phyloP scores from a whole-genome alignment of 2,888 invertebrate genomes.

The Apomyelois bistriatella region DNA sequence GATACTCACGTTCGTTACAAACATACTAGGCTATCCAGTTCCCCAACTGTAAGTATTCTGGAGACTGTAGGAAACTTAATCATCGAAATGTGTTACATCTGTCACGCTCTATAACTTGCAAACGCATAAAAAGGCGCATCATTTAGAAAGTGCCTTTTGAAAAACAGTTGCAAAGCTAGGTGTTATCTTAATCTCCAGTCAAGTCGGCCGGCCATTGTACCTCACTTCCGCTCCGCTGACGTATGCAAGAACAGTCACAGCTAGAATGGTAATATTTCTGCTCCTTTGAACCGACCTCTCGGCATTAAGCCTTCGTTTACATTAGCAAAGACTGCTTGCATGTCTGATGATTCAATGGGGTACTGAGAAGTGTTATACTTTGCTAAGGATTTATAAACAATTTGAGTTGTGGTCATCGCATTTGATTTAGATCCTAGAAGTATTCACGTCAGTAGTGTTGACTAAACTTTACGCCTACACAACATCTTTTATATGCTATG shows the following conservation, averaged over 20 bases:
- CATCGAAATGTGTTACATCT: background rate
- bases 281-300: constrained; percentile 49
- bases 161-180: constrained; percentile 8
- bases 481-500: no score
- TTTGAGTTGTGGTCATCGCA: background rate
- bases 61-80: no score
- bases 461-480: no score
- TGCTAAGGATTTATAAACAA: background rate
- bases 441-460: no score
- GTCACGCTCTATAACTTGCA: background rate
- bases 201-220: constrained; percentile 7
- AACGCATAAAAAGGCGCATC: constrained; percentile 3
- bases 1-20: no score
- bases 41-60: no score
- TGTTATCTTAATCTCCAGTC: constrained; percentile 14
- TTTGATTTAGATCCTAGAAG: background rate
- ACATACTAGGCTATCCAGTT: no score
- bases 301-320: constrained; percentile 10
- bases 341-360: background rate
- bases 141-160: constrained; percentile 11
- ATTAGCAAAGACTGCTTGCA: constrained; percentile 10
- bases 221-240: constrained; percentile 10
- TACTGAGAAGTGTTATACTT: background rate
- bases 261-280: constrained; percentile 20
- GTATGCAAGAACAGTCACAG: constrained; percentile 8